Evolutionary conservation across 64 coral and sea anemone species (phyloP).

Genomic region (Porites australiensis): DNA sequence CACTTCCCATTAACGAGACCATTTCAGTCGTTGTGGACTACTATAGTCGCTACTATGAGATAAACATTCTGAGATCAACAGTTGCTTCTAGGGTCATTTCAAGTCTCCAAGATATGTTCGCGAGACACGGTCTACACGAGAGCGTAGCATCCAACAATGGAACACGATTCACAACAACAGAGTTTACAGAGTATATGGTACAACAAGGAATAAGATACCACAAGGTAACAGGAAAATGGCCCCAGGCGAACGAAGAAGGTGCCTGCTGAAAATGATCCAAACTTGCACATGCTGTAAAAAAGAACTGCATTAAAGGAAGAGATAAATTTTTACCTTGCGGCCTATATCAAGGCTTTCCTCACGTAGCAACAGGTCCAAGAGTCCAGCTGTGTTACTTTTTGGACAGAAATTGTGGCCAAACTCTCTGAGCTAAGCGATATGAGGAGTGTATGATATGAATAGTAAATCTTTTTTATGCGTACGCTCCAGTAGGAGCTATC

Average conservation of each 20-base stretch:
- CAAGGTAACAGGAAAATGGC: conserved; percentile 22
- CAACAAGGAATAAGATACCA: conserved; percentile 22
- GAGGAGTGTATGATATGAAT: too few species aligned
- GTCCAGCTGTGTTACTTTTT: too few species aligned
- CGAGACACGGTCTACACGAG: conserved; percentile 40
- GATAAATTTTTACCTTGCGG: too few species aligned
- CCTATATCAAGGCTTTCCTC: too few species aligned
- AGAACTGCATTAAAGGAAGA: too few species aligned
- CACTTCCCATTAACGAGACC: conserved; percentile 46
- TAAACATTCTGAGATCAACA: conserved; percentile 23
- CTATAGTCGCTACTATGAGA: conserved; percentile 53
- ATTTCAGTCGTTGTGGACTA: conserved; percentile 44
- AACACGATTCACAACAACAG: conserved; percentile 4
- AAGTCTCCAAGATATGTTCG: conserved; percentile 45
- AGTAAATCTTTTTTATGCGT: too few species aligned
- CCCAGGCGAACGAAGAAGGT: conserved; percentile 31
- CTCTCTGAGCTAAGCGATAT: too few species aligned
- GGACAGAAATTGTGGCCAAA: too few species aligned
- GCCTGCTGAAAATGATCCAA: too few species aligned
- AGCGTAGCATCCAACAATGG: conserved; percentile 52
- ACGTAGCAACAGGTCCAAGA: too few species aligned
- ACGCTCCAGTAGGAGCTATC: too few species aligned
- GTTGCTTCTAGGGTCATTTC: conserved; percentile 15
- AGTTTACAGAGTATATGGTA: conserved; percentile 16
- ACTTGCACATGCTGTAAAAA: too few species aligned